Conservation (phyloP, 2,113 vertebrate genomes). For the Uria aalge region DNA sequence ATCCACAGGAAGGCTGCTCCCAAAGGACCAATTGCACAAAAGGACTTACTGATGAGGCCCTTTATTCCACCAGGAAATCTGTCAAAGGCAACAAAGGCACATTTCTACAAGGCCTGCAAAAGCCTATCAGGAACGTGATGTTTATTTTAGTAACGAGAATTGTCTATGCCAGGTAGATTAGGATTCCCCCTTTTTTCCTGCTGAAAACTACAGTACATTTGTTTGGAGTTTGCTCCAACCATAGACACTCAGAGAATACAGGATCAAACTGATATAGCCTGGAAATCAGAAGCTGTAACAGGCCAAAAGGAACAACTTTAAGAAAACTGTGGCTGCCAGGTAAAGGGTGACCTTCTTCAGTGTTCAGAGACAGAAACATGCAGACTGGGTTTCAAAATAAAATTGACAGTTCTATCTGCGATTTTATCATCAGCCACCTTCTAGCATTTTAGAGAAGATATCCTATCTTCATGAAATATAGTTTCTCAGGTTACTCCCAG, state of each 20-base stretch:
- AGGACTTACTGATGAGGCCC: neutral
- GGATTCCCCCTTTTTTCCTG: neutral
- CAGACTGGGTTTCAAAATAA: neutral
- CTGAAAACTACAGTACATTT: neutral
- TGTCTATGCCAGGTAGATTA: neutral
- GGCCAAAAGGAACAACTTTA: neutral
- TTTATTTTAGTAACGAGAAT: neutral
- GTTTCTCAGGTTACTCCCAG: neutral
- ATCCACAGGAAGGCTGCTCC: neutral
- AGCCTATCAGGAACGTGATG: neutral
- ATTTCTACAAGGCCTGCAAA: neutral
- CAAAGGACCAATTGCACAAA: neutral
- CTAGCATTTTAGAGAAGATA: neutral
- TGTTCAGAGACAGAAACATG: neutral
- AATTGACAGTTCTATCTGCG: neutral
- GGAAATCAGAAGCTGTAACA: neutral
- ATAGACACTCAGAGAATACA: neutral
- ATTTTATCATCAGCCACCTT: neutral
- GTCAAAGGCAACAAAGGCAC: neutral
- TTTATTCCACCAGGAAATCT: neutral
- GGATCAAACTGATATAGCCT: neutral
- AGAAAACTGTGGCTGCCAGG: neutral
- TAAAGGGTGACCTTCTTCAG: neutral
- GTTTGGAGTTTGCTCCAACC: neutral
- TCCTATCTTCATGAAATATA: neutral